phyloP scores from a whole-genome alignment of 53 echinoderm and acorn worm genomes.

The Mesocentrotus franciscanus region DNA sequence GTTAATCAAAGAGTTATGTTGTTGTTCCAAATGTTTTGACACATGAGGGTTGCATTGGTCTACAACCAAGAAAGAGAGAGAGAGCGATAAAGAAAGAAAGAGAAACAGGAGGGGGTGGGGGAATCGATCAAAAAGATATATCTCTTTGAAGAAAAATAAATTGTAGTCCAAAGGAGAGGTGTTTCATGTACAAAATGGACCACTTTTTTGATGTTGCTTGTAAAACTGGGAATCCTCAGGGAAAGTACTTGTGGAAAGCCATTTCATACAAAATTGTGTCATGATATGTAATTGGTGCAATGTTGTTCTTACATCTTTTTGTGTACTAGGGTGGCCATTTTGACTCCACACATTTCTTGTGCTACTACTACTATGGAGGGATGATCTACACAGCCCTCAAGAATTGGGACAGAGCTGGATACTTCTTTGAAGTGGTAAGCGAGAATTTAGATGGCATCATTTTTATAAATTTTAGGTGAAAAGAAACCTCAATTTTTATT shows the following conservation, averaged over 20 bases:
- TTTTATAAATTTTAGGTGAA: neutral
- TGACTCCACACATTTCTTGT: conserved; percentile 92
- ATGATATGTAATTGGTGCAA: neutral
- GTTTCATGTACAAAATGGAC: neutral
- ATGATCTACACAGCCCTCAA: conserved; percentile 98
- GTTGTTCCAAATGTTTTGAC: too few species aligned
- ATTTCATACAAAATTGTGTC: neutral
- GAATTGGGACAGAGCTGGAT: conserved; percentile 93
- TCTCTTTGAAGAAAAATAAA: too few species aligned
- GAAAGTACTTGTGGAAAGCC: neutral
- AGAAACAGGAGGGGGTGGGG: too few species aligned
- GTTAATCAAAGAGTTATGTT: too few species aligned
- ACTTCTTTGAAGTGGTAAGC: conserved; percentile 98
- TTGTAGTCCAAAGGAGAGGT: neutral
- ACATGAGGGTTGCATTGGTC: too few species aligned
- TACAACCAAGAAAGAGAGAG: too few species aligned
- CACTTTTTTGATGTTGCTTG: neutral
- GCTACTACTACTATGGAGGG: conserved; percentile 97
- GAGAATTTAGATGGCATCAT: neutral
- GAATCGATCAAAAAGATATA: too few species aligned
- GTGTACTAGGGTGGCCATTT: conserved; percentile 80
- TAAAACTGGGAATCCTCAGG: neutral
- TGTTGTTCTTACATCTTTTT: neutral
- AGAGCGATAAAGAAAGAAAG: too few species aligned
- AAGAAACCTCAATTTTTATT: too few species aligned